Evolutionary conservation across 2,888 invertebrate species (phyloP).

Genomic region (Dorcus parallelipipedus): DNA sequence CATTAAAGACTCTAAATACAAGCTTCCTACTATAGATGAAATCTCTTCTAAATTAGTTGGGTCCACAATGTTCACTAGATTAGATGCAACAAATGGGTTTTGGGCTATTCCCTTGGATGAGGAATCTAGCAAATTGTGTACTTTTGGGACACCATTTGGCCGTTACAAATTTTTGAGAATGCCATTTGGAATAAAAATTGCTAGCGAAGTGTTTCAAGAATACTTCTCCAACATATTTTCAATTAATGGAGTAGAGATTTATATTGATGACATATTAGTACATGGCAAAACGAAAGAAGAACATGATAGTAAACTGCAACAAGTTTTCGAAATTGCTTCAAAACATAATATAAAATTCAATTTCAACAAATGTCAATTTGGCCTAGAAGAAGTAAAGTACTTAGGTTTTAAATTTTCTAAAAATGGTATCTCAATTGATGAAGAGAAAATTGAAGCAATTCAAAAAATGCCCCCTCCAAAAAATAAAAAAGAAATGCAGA

Average conservation of each 20-base stretch:
- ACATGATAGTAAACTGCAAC: conserved; percentile 21
- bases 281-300: conserved; percentile 21
- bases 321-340: conserved; percentile 24
- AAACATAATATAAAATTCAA: conserved; percentile 29
- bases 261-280: conserved; percentile 29
- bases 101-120: conserved; percentile 22
- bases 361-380: conserved; percentile 17
- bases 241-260: conserved; percentile 13
- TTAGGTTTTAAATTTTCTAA: conserved; percentile 6
- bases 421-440: conserved; percentile 5
- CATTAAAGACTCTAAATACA: conserved; percentile 23
- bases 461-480: conserved; percentile 5
- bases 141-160: conserved; percentile 23
- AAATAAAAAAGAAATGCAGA: conserved; percentile 11
- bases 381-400: conserved; percentile 8
- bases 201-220: conserved; percentile 18
- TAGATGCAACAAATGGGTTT: conserved; percentile 22
- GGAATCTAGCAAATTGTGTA: conserved; percentile 21
- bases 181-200: conserved; percentile 30
- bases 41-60: conserved; percentile 20
- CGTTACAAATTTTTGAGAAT: conserved; percentile 20
- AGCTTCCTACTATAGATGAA: conserved; percentile 23
- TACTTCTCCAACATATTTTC: conserved; percentile 2
- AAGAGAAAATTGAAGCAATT: conserved; percentile 14
- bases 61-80: conserved; percentile 17